Percentiles rank a stretch among this genome's conserved stretches.
phyloP scores from a whole-genome alignment of 1,140 invertebrate species.

The Diuraphis noxia region DNA sequence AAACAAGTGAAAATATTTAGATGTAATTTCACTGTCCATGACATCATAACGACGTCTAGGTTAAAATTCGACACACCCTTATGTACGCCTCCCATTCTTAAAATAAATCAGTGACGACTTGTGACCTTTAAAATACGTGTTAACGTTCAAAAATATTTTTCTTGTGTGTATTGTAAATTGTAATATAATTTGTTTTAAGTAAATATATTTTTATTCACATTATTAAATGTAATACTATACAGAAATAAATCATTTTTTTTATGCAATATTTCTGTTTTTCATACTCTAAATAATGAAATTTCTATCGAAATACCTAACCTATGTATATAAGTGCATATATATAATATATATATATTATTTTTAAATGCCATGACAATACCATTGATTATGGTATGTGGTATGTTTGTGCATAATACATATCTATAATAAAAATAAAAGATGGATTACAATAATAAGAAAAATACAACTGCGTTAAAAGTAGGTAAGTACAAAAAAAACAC shows the following conservation, averaged over 20 bases:
- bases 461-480: neutral
- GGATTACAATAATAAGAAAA: conserved; percentile 1
- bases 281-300: neutral
- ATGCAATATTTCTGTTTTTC: neutral
- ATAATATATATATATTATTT: too few relatives aligned
- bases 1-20: neutral
- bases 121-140: conserved; percentile 1
- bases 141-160: neutral
- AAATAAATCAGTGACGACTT: neutral
- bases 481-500: neutral
- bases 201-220: neutral
- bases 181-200: neutral
- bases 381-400: neutral
- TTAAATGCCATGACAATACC: neutral
- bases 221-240: neutral
- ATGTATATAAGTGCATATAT: too few relatives aligned
- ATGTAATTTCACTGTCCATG: neutral
- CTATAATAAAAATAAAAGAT: neutral
- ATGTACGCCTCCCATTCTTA: neutral
- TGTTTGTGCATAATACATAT: neutral
- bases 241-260: neutral
- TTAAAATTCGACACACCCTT: neutral
- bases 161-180: neutral
- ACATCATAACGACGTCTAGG: neutral
- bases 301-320: neutral